Evolutionary conservation across 2,888 invertebrate genomes (phyloP).

Genomic region (Aleiodes testaceus): DNA sequence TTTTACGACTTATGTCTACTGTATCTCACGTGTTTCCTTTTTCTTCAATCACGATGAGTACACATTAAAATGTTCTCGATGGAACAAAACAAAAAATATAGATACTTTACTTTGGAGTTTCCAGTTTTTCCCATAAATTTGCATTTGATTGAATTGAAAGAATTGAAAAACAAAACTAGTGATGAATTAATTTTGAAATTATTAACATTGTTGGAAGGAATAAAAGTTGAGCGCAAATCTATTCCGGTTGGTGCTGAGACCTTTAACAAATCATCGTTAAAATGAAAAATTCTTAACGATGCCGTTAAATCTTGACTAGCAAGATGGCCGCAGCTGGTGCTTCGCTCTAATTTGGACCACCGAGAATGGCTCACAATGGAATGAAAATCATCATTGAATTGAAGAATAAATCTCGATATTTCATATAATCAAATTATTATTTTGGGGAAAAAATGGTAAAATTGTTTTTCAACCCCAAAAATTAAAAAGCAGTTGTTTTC

Average conservation of each 20-base stretch:
- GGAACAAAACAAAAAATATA: background rate
- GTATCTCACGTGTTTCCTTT: conserved; percentile 10
- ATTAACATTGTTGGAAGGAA: conserved; percentile 11
- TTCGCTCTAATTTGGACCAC: conserved; percentile 30
- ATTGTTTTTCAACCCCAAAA: conserved; percentile 6
- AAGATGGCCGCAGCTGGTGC: conserved; percentile 68
- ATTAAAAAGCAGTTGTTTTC: conserved; percentile 28
- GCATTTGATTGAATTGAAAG: too few species aligned
- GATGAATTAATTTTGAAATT: background rate
- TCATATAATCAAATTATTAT: background rate
- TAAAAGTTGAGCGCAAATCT: conserved; percentile 52
- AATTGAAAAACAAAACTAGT: too few species aligned
- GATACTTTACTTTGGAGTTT: conserved; percentile 6
- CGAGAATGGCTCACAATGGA: conserved; percentile 10
- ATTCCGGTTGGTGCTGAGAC: conserved; percentile 61
- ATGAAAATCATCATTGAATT: background rate
- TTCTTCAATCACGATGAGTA: conserved; percentile 4
- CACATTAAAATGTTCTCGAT: conserved; percentile 16
- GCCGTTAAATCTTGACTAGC: conserved; percentile 62
- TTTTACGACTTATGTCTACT: conserved; percentile 13
- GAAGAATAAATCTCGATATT: too few species aligned
- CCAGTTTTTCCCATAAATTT: background rate
- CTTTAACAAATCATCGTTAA: conserved; percentile 68
- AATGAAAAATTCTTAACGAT: conserved; percentile 59
- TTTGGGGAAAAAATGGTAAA: background rate